These are phyloP conservation scores for Ochotona curzoniae DNA, from an alignment of 2,113 vertebrate species.

Conservation along the genomic window DNA sequence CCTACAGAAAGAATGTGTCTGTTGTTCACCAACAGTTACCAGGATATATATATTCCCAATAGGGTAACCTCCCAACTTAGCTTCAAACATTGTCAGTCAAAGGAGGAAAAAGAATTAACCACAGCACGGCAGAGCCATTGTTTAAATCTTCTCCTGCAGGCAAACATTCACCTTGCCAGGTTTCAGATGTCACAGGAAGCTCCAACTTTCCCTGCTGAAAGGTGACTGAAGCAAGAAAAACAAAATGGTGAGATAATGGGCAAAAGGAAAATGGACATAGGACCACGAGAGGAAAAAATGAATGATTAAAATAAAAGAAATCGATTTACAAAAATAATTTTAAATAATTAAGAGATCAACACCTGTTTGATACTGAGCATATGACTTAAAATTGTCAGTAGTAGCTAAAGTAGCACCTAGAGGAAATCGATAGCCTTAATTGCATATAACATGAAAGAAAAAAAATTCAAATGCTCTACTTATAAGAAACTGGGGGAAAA, in stretches of 20 bases:
- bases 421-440: background rate
- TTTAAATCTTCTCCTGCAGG: background rate
- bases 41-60: background rate
- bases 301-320: background rate
- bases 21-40: background rate
- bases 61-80: background rate
- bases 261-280: background rate
- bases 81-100: background rate
- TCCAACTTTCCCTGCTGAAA: background rate
- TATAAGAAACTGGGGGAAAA: background rate
- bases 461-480: background rate
- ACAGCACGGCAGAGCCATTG: background rate
- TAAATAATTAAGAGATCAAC: background rate
- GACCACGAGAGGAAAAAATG: background rate
- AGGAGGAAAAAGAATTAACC: background rate
- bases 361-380: background rate
- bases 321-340: background rate
- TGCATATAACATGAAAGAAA: background rate
- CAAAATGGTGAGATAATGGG: background rate
- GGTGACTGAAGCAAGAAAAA: background rate
- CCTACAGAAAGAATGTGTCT: background rate
- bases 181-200: background rate
- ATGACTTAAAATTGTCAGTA: background rate
- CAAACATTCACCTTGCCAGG: background rate
- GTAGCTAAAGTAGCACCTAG: background rate